Percentiles rank a stretch among this genome's conserved stretches.
Evolutionary conservation across 2,797 vertebrate genomes (phyloP).

Genomic region (Sebastes kiyomatsui): DNA sequence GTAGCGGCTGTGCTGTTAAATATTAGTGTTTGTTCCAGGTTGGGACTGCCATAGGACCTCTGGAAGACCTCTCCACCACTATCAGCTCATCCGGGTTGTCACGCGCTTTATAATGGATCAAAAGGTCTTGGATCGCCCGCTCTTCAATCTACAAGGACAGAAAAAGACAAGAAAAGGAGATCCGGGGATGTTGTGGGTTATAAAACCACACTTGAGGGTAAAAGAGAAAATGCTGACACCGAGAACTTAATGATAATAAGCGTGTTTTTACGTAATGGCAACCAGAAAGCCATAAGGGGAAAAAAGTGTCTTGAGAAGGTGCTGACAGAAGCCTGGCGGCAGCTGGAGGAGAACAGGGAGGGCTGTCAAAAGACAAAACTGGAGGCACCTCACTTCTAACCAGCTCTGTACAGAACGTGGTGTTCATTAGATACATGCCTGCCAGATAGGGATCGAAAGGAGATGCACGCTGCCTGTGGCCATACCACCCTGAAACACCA

Average conservation of each 20-base stretch:
- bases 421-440: conserved; percentile 25
- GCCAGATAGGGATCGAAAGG: background rate
- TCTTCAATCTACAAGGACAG: conserved; percentile 89
- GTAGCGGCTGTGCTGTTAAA: conserved; percentile 6
- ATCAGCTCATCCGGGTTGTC: conserved; percentile 96
- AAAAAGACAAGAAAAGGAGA: conserved; percentile 6
- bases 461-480: background rate
- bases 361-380: conserved; percentile 1
- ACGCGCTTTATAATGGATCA: conserved; percentile 89
- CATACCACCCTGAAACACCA: background rate
- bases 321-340: conserved; percentile 58
- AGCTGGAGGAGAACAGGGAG: background rate
- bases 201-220: conserved; percentile 24
- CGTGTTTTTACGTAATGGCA: conserved; percentile 45
- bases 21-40: conserved; percentile 95
- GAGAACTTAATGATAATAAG: conserved; percentile 38
- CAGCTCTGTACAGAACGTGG: conserved; percentile 10
- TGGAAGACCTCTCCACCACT: conserved; percentile 90
- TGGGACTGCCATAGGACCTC: conserved; percentile 90
- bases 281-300: conserved; percentile 45
- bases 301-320: conserved; percentile 12
- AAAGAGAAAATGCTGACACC: conserved; percentile 51
- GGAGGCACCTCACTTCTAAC: conserved; percentile 23
- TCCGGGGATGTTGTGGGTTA: conserved; percentile 1
- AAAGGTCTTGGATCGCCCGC: conserved; percentile 92